A percentile compares a stretch with the other conserved stretches of the same genome.
phyloP scores from a whole-genome alignment of 1,140 invertebrate species.

The Bombus difficillimus region DNA sequence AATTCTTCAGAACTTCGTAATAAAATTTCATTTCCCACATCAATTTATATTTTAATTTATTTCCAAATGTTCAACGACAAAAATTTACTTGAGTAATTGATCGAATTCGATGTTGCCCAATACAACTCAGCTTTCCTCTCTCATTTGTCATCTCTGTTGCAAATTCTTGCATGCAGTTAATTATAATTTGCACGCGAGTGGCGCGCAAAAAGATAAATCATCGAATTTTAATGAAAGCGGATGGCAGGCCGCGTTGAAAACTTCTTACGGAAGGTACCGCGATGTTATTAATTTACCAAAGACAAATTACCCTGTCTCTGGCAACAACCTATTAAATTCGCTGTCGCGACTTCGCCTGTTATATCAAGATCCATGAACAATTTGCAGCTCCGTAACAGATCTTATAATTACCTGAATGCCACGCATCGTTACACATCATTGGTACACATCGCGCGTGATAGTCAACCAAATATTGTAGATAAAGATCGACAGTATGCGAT shows the following conservation, averaged over 20 bases:
- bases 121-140: neutral
- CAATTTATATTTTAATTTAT: neutral
- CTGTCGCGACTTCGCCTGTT: neutral
- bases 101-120: neutral
- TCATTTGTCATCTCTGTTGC: too few species aligned
- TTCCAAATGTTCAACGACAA: neutral
- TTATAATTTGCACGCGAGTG: neutral
- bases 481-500: neutral
- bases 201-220: slow-evolving; percentile 19
- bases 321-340: neutral
- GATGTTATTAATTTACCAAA: slow-evolving; percentile 37
- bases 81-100: neutral
- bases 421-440: slow-evolving; percentile 8
- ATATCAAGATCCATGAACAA: neutral
- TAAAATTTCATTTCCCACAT: too few species aligned
- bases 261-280: neutral
- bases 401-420: slow-evolving; percentile 26
- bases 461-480: neutral
- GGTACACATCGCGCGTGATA: neutral
- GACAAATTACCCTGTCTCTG: slow-evolving; percentile 1
- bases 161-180: neutral
- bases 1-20: too few species aligned
- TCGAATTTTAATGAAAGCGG: slow-evolving; percentile 4
- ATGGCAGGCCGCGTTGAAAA: neutral
- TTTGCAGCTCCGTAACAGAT: neutral